Conservation (phyloP, 2,113 vertebrate species). For the Gobius niger region DNA sequence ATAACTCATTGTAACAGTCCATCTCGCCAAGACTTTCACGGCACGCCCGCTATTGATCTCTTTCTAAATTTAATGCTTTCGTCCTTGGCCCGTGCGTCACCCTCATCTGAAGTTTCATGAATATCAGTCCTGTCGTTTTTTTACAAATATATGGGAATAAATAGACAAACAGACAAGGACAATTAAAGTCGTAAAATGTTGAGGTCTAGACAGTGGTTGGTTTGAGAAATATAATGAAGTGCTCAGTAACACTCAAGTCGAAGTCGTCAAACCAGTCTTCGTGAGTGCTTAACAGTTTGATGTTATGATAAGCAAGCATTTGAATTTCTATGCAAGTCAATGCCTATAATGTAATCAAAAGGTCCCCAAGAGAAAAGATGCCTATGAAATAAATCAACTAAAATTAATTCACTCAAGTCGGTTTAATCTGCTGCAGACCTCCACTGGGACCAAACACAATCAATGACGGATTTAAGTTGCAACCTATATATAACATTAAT, state of each 20-base stretch:
- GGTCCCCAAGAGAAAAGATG: neutral
- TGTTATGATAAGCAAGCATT: neutral
- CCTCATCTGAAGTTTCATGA: conserved; percentile 9
- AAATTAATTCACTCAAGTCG: conserved; percentile 22
- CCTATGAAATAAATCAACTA: neutral
- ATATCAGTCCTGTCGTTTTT: conserved; percentile 4
- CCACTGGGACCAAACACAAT: conserved; percentile 10
- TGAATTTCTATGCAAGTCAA: neutral
- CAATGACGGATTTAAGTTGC: conserved; percentile 17
- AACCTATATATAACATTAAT: conserved; percentile 14
- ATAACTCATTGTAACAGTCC: conserved; percentile 12
- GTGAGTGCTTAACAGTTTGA: neutral
- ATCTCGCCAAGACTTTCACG: conserved; percentile 1
- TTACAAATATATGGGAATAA: neutral
- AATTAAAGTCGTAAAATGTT: neutral
- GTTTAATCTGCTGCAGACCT: conserved; percentile 15
- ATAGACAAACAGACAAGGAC: neutral
- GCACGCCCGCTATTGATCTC: conserved; percentile 11
- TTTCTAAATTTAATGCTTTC: conserved; percentile 12
- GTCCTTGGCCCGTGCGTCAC: conserved; percentile 4
- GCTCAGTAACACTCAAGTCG: neutral
- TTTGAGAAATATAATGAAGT: neutral
- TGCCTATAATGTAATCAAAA: conserved; percentile 15
- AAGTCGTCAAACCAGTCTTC: neutral
- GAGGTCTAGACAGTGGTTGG: neutral